These are phyloP conservation scores for Noctua janthe DNA, from an alignment of 2,888 invertebrate species.

Conservation along the genomic window DNA sequence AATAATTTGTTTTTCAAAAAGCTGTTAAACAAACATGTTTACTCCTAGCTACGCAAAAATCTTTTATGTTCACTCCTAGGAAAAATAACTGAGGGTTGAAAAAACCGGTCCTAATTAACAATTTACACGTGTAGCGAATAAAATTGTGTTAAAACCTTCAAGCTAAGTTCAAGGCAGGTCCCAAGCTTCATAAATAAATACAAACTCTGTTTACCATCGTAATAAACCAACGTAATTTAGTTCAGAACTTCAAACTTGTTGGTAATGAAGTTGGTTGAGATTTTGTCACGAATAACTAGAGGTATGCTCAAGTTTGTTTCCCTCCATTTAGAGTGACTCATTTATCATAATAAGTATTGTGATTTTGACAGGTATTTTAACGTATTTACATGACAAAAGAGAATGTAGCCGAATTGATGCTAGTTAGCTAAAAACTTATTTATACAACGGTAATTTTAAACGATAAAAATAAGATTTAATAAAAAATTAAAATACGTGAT, in stretches of 20 bases:
- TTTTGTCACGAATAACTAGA: conserved; percentile 43
- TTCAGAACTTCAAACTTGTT: conserved; percentile 54
- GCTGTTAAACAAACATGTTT: too few relatives aligned
- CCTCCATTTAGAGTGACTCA: conserved; percentile 27
- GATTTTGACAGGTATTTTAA: not conserved
- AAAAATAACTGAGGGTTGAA: not conserved
- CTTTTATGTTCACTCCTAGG: not conserved
- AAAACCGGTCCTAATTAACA: not conserved
- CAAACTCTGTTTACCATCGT: conserved; percentile 43
- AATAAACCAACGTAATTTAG: conserved; percentile 57
- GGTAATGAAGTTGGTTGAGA: conserved; percentile 47
- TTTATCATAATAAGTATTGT: conserved; percentile 35
- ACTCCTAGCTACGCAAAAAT: not conserved
- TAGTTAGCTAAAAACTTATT: not conserved
- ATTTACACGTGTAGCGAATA: not conserved
- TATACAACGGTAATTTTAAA: too few relatives aligned
- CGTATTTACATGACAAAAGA: not conserved
- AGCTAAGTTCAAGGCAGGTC: not conserved
- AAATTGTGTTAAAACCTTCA: not conserved
- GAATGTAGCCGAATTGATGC: not conserved
- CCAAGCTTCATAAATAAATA: conserved; percentile 23
- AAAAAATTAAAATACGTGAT: not conserved
- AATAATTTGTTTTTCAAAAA: not conserved
- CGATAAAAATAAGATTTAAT: too few relatives aligned
- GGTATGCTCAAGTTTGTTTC: conserved; percentile 43